A percentile compares a stretch with the other conserved stretches of the same genome.
Evolutionary conservation across 2,888 invertebrate genomes (phyloP).

Genomic region (Pelosia muscerda): DNA sequence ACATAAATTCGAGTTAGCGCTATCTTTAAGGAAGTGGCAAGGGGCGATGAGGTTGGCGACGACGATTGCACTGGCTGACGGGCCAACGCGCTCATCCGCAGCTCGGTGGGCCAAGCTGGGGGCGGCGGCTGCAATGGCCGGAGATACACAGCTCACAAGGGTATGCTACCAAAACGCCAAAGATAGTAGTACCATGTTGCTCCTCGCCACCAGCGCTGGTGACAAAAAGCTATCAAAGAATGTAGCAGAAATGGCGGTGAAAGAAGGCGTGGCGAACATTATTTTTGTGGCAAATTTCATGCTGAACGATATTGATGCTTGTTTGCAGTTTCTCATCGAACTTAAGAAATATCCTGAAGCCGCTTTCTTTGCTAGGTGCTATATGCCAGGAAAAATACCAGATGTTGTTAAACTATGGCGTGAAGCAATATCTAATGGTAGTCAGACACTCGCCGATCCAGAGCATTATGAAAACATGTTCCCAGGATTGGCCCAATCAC

Average conservation of each 20-base stretch:
- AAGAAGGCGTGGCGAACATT: conserved; percentile 94
- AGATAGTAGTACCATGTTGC: conserved; percentile 96
- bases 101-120: conserved; percentile 97
- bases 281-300: conserved; percentile 97
- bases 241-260: conserved; percentile 86
- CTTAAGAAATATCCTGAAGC: conserved; percentile 98
- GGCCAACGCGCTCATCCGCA: conserved; percentile 74
- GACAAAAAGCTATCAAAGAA: conserved; percentile 93
- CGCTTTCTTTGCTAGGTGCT: conserved; percentile 98
- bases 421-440: conserved; percentile 93
- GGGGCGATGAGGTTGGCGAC: conserved; percentile 94
- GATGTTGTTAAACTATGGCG: conserved; percentile 96
- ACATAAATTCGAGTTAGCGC: conserved; percentile 98
- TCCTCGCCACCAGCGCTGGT: conserved; percentile 93
- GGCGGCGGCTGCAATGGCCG: conserved; percentile 94
- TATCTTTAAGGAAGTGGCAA: conserved; percentile 95
- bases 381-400: conserved; percentile 96
- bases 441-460: conserved; percentile 98
- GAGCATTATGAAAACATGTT: conserved; percentile 98
- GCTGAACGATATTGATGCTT: conserved; percentile 94
- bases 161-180: conserved; percentile 97
- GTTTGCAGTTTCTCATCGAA: conserved; percentile 95
- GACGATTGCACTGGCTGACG: conserved; percentile 89
- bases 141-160: conserved; percentile 95
- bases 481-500: conserved; percentile 87